Conservation (phyloP, 2,888 invertebrate species). For the Sclerodermus sp. region DNA sequence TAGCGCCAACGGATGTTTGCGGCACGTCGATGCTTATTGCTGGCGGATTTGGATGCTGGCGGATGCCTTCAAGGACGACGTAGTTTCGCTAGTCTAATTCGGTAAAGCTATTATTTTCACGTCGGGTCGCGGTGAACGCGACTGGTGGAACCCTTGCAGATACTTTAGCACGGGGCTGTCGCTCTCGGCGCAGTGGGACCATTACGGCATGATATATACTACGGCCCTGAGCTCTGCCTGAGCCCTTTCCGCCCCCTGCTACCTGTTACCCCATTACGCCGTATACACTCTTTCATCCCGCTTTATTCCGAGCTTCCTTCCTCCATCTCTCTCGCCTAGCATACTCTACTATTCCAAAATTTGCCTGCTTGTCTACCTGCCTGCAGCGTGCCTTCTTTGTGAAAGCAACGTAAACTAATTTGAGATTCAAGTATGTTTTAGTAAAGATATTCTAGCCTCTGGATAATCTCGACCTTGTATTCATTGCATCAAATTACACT, state of each 20-base stretch:
- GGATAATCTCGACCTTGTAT: background rate
- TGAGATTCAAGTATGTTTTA: background rate
- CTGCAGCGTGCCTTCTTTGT: too few species aligned
- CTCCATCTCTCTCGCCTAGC: constrained; percentile 17
- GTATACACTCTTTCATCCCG: constrained; percentile 30
- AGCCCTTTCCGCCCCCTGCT: constrained; percentile 8
- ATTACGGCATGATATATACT: constrained; percentile 48
- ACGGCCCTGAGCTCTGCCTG: constrained; percentile 32
- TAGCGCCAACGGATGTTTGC: background rate
- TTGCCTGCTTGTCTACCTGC: constrained; percentile 10
- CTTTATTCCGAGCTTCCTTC: constrained; percentile 27
- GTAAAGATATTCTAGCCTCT: constrained; percentile 14
- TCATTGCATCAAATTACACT: too few species aligned
- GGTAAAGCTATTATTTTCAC: constrained; percentile 35
- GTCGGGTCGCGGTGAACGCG: constrained; percentile 20
- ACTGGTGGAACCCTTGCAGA: constrained; percentile 5
- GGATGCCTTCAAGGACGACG: constrained; percentile 5
- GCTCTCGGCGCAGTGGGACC: constrained; percentile 44
- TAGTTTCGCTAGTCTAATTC: constrained; percentile 33
- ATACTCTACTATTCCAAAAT: constrained; percentile 9
- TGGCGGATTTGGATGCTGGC: background rate
- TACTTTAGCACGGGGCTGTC: constrained; percentile 41
- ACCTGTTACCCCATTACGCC: constrained; percentile 41
- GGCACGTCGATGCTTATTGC: constrained; percentile 1
- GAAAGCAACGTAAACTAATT: too few species aligned